These are phyloP conservation scores for Microcaecilia unicolor DNA, from an alignment of 2,797 vertebrate genomes.

Conservation along the genomic window DNA sequence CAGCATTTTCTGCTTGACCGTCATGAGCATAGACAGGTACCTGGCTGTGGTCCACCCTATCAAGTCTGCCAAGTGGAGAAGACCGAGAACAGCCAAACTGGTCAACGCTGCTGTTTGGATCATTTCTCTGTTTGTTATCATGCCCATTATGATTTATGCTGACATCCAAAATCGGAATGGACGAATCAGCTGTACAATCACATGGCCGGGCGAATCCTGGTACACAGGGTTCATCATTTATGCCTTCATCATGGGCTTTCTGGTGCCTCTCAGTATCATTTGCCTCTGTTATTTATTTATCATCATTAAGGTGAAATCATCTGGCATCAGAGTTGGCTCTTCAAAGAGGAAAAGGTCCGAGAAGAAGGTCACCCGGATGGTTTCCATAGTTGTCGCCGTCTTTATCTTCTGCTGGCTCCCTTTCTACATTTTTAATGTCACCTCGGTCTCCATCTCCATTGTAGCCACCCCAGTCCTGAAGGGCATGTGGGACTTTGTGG, in stretches of 20 bases:
- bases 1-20: slow-evolving; percentile 90
- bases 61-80: slow-evolving; percentile 88
- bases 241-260: slow-evolving; percentile 84
- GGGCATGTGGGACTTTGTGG: slow-evolving; percentile 90
- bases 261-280: slow-evolving; percentile 82
- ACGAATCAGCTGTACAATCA: slow-evolving; percentile 80
- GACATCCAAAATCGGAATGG: slow-evolving; percentile 70
- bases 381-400: slow-evolving; percentile 88
- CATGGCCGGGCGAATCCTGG: slow-evolving; percentile 89
- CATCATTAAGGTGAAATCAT: slow-evolving; percentile 93
- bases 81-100: slow-evolving; percentile 81
- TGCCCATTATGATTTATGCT: slow-evolving; percentile 90
- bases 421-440: slow-evolving; percentile 91
- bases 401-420: slow-evolving; percentile 96
- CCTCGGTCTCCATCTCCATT: slow-evolving; percentile 77
- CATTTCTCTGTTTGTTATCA: slow-evolving; percentile 79
- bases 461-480: slow-evolving; percentile 76
- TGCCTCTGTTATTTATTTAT: slow-evolving; percentile 93
- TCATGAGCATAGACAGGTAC: slow-evolving; percentile 92
- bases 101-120: slow-evolving; percentile 86
- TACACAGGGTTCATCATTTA: slow-evolving; percentile 89
- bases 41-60: slow-evolving; percentile 95
- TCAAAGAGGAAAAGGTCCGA: slow-evolving; percentile 87
- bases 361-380: slow-evolving; percentile 92
- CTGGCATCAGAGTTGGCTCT: slow-evolving; percentile 82